A percentile compares a stretch with the other conserved stretches of the same genome.
These are phyloP conservation scores for Pangasius sanitwongsei DNA, from an alignment of 2,797 vertebrate genomes.

Conservation along the genomic window DNA sequence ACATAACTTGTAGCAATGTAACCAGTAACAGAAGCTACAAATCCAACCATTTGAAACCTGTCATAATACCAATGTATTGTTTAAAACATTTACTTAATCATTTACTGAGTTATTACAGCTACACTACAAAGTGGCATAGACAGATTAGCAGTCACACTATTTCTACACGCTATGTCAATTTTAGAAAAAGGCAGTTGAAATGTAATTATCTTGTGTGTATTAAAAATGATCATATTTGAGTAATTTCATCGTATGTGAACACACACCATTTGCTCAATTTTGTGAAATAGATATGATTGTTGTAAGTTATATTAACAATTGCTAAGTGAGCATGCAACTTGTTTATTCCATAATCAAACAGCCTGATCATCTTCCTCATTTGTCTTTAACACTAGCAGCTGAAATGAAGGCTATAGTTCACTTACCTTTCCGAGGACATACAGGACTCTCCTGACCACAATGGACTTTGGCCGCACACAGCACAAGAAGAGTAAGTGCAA, in stretches of 20 bases:
- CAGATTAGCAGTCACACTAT: neutral
- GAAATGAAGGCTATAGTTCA: neutral
- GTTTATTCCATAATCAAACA: neutral
- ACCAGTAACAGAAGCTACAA: neutral
- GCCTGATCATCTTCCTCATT: neutral
- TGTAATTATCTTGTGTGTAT: no score
- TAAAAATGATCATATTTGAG: neutral
- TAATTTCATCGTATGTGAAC: neutral
- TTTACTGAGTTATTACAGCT: neutral
- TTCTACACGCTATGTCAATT: neutral
- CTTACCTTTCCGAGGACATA: constrained; percentile 72
- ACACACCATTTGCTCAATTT: neutral
- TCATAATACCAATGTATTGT: neutral
- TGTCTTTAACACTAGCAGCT: neutral
- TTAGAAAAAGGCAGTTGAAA: neutral
- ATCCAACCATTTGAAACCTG: neutral
- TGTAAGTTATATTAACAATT: neutral
- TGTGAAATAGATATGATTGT: neutral
- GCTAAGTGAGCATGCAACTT: neutral
- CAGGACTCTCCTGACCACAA: constrained; percentile 47
- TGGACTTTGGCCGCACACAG: constrained; percentile 40
- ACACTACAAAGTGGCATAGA: neutral
- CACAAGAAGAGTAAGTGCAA: constrained; percentile 53
- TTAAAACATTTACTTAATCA: neutral
- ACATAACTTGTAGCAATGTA: neutral